Evolutionary conservation across 2,888 invertebrate genomes (phyloP), one percentile per base, ranked within the genome.

Genomic region (Anodontia alba): DNA sequence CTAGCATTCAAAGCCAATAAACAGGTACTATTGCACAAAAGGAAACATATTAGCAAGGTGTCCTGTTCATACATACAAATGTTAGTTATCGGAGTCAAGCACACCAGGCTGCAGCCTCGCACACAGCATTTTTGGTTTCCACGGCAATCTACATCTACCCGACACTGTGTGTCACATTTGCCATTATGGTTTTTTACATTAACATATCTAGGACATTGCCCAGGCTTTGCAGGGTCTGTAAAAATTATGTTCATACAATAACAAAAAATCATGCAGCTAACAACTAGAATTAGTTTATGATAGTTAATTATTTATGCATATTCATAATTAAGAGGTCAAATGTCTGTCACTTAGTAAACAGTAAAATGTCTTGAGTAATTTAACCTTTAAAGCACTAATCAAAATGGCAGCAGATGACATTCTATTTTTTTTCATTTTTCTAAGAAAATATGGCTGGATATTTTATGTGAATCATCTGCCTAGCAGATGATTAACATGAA

Each of bases 121-220:
- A 70, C 29, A 62, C 85, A 85, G 72, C 85, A 85, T 78, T 85
- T 82, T 70, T 82, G 73, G 36, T 66, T 62, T 33, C 76, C 80
- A 17, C 76, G 43, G 73, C 85, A 85, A 70, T 85, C 80, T 26
- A 54, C 33, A 33, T 85, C 85, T 33, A 62, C 66, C 49, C 76
- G 80, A 76, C 84, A 84, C 54, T 80, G 81, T 26, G 80, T 70
- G n/a, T 66, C 20, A 57, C 81, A 84, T 42, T 31, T 67, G 31
- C 78, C 70, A 42, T 67, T 38, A 49, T 36, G 23, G 46, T 57
- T 57, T 42, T 29, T 69, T 20, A 36, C 33, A 31, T 36, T 46
- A 23, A 54, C 26, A 43, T 71, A 43, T 31, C 73, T 51, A 0
- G 81, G 77, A 46, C 75, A 76, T 8, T 33, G 20, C 26, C 75